These are phyloP conservation scores for Nansenia antarctica DNA, from an alignment of 2,113 vertebrate genomes.

Conservation along the genomic window DNA sequence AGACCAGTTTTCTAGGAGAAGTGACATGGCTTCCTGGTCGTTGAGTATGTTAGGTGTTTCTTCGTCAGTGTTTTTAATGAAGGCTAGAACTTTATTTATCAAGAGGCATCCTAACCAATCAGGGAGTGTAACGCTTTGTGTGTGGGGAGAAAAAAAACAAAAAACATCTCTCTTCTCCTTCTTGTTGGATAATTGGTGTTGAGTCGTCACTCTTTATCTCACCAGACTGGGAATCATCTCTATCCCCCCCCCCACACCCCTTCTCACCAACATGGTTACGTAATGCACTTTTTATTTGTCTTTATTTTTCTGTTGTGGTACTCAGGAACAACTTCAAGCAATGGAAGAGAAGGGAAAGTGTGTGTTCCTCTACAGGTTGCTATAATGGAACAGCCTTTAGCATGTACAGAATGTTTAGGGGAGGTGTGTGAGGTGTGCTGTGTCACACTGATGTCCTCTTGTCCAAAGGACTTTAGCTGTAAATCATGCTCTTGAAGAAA, in stretches of 20 bases:
- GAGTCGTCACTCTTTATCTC: neutral
- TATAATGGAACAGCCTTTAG: too few relatives aligned
- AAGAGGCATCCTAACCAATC: neutral
- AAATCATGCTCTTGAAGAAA: conserved; percentile 65
- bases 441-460: conserved; percentile 69
- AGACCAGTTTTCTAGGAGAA: neutral
- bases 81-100: neutral
- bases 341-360: conserved; percentile 40
- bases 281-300: conserved; percentile 33
- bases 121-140: neutral
- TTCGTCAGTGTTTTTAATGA: neutral
- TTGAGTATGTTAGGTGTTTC: neutral
- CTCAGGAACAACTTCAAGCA: conserved; percentile 61
- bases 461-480: conserved; percentile 62
- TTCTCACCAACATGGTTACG: conserved; percentile 34
- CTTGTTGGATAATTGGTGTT: conserved; percentile 3
- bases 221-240: neutral
- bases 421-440: conserved; percentile 68
- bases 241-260: too few relatives aligned
- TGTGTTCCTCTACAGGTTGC: conserved; percentile 32
- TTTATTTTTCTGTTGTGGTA: conserved; percentile 46
- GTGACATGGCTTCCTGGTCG: neutral
- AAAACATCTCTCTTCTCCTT: conserved; percentile 4
- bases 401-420: conserved; percentile 29
- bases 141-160: neutral